A percentile compares a stretch with the other conserved stretches of the same genome.
Conservation (phyloP, 2,888 invertebrate genomes). For the Bedellia somnulentella region DNA sequence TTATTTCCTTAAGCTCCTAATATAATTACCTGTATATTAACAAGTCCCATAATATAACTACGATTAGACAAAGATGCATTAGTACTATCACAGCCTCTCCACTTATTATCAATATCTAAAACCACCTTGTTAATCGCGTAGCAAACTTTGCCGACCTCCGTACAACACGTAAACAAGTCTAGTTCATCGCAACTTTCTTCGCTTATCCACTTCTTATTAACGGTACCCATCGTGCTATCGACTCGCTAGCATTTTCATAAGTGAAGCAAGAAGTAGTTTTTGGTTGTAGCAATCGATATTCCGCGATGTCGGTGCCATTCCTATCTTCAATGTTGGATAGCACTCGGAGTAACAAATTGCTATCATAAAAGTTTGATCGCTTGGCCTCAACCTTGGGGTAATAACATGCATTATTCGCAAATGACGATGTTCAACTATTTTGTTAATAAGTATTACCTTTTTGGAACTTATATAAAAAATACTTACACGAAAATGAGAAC, state of each 20-base stretch:
- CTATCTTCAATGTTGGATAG: slow-evolving; percentile 16
- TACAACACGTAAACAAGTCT: slow-evolving; percentile 48
- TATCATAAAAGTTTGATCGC: slow-evolving; percentile 32
- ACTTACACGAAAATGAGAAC: no score
- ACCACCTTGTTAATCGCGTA: slow-evolving; percentile 43
- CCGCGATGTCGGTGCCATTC: slow-evolving; percentile 42
- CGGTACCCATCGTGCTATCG: slow-evolving; percentile 19
- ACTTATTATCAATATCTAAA: slow-evolving; percentile 48
- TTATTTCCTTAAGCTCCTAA: no score
- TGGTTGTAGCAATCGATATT: slow-evolving; percentile 38
- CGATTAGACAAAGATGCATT: slow-evolving; percentile 35
- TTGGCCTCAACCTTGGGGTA: slow-evolving; percentile 29
- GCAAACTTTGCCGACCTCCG: slow-evolving; percentile 50
- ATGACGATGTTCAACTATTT: no score
- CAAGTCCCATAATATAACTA: slow-evolving; percentile 48
- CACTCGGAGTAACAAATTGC: slow-evolving; percentile 31
- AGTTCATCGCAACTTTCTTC: slow-evolving; percentile 52
- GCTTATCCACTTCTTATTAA: slow-evolving; percentile 56
- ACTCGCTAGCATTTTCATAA: not conserved
- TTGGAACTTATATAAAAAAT: no score
- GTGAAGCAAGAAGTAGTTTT: slow-evolving; percentile 23
- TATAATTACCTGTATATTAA: slow-evolving; percentile 56
- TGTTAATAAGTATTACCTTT: no score
- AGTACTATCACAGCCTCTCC: slow-evolving; percentile 30
- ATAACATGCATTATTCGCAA: no score